These are phyloP conservation scores for Alethe diademata DNA, from an alignment of 2,113 vertebrate genomes.

Conservation along the genomic window DNA sequence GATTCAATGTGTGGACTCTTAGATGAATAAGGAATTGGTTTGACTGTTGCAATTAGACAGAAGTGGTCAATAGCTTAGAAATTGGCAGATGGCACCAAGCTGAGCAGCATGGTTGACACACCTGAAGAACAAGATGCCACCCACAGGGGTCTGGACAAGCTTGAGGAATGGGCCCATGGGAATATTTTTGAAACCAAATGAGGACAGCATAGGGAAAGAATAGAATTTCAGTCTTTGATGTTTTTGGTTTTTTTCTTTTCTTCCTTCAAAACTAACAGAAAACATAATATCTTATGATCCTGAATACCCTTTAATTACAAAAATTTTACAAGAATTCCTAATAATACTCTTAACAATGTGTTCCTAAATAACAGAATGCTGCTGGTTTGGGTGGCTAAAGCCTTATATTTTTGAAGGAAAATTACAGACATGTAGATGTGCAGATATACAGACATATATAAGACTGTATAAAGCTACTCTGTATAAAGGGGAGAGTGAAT, in stretches of 20 bases:
- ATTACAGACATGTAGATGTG: not conserved
- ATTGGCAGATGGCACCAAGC: not conserved
- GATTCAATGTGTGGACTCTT: too few species aligned
- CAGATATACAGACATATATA: not conserved
- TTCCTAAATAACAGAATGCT: not conserved
- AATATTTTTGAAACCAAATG: not conserved
- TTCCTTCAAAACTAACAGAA: not conserved
- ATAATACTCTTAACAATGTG: not conserved
- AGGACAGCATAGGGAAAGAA: not conserved
- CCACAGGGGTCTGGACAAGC: not conserved
- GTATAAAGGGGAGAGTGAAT: not conserved
- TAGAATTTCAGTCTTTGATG: not conserved
- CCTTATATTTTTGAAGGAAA: not conserved
- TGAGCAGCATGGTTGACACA: not conserved
- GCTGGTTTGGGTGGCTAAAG: not conserved
- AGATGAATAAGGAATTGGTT: not conserved
- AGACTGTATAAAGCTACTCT: not conserved
- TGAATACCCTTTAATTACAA: not conserved
- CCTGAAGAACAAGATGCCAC: not conserved
- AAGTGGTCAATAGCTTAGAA: not conserved
- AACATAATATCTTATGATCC: not conserved
- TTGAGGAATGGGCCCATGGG: accelerated
- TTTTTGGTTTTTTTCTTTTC: not conserved
- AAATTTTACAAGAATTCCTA: not conserved
- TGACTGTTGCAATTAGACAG: not conserved